phyloP scores from a whole-genome alignment of 1,140 invertebrate genomes.

The Drosophila cardini region DNA sequence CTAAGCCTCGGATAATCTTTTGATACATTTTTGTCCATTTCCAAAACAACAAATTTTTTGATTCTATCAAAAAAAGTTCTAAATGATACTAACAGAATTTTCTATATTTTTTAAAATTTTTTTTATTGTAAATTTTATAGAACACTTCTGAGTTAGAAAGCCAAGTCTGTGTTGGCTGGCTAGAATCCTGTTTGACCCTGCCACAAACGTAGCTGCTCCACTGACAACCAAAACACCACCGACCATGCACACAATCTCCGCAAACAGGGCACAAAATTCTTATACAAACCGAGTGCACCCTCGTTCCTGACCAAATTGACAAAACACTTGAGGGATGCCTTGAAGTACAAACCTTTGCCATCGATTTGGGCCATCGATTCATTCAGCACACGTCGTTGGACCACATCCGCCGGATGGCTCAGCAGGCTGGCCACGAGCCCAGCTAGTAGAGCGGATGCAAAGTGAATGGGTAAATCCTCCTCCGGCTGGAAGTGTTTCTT shows the following conservation, averaged over 20 bases:
- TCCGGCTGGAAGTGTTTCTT: conserved; percentile 31
- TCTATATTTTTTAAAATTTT: background rate
- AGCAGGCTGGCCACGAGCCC: conserved; percentile 52
- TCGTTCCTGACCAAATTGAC: conserved; percentile 45
- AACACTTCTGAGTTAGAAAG: background rate
- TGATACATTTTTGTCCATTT: conserved; percentile 18
- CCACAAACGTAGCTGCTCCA: conserved; percentile 60
- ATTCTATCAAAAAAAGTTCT: background rate
- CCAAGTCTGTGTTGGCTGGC: background rate
- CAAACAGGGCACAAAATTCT: conserved; percentile 61
- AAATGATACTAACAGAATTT: background rate
- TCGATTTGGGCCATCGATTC: conserved; percentile 31
- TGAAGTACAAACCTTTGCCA: conserved; percentile 42
- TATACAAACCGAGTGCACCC: conserved; percentile 46
- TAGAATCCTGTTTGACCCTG: conserved; percentile 63
- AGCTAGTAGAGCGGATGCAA: conserved; percentile 51
- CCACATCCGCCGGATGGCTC: conserved; percentile 61
- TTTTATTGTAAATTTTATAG: background rate
- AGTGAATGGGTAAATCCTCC: conserved; percentile 40
- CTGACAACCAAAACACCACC: conserved; percentile 61
- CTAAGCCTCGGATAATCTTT: conserved; percentile 14
- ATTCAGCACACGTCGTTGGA: conserved; percentile 64
- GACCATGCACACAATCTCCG: conserved; percentile 63
- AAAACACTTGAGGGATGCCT: conserved; percentile 36
- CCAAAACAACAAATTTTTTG: background rate